Evolutionary conservation across 2,113 vertebrate species (phyloP).

Genomic region (Siphamia tubifer): DNA sequence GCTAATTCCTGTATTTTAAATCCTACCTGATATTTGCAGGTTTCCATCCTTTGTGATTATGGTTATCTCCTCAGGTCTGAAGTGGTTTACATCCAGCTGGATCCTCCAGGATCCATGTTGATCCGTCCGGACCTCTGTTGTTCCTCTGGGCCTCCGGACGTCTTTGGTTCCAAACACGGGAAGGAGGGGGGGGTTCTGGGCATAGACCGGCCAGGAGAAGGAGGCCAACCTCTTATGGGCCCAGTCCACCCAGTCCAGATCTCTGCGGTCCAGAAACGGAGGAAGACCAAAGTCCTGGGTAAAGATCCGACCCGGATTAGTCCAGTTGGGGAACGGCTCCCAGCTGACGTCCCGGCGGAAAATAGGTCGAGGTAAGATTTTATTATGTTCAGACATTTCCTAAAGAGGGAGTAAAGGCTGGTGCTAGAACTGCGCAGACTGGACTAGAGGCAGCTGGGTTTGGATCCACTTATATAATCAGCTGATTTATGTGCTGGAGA

Average conservation of each 20-base stretch:
- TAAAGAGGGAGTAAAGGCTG: background rate
- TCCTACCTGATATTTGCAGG: conserved; percentile 75
- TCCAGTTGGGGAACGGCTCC: conserved; percentile 73
- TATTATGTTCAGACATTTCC: conserved; percentile 68
- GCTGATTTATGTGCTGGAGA: conserved; percentile 31
- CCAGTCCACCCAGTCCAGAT: conserved; percentile 76
- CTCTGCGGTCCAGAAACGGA: conserved; percentile 65
- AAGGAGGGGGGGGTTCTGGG: conserved; percentile 44
- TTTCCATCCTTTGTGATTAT: conserved; percentile 75
- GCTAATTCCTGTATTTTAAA: no score
- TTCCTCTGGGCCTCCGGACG: conserved; percentile 20
- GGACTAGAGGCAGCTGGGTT: conserved; percentile 27
- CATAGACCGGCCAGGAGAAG: conserved; percentile 57
- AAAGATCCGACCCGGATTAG: conserved; percentile 63
- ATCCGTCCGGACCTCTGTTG: conserved; percentile 62
- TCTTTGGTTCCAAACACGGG: conserved; percentile 24
- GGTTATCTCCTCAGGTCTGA: conserved; percentile 73
- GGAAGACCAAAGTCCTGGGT: conserved; percentile 70
- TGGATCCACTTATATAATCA: conserved; percentile 58
- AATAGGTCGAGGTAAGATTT: conserved; percentile 67
- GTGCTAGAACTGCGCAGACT: no score
- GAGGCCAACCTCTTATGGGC: conserved; percentile 60
- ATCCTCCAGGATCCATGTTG: conserved; percentile 74
- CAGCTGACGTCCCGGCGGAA: conserved; percentile 68
- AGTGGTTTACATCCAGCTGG: conserved; percentile 74